Evolutionary conservation across 2,113 vertebrate genomes (phyloP), one percentile per base, ranked within the genome.

Genomic region (Seriola rivoliana): DNA sequence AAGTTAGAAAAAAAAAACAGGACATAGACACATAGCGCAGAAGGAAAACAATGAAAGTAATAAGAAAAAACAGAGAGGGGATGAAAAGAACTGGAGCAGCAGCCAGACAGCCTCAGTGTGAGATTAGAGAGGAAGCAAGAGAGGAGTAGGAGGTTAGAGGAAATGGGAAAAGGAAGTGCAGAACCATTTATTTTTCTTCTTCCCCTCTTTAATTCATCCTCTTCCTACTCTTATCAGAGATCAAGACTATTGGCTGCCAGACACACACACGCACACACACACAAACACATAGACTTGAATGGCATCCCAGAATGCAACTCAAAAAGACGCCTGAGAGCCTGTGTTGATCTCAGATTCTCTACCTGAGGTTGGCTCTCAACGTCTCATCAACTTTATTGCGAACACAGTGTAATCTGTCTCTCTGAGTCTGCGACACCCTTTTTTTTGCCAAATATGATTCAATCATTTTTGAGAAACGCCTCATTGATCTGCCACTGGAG

Each of bases 161-260:
- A 81, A 86, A 87, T 76, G 76, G 82, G 80, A 88, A 80, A 75
- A 55, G 75, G 75, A 92, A 91, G 80, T 84, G 81, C 66, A 1
- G 21, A 85, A 67, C 77, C 83, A 89, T 93, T 90, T 89, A 69
- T 91, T 91, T 83, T 74, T 81, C 44, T 64, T 74, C 57, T 75
- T 68, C 54, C 58, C 54, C 59, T 72, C 68, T 85, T 88, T 84
- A 88, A 91, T 86, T 91, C 84, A 71, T 81, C 80, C 70, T 83
- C 67, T 82, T 83, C 48, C 64, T 65, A 25, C 77, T 85, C 65
- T 90, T 92, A 93, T 94, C 92, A 29, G 48, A 88, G 48, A 91
- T 92, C 89, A 59, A 75, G 71, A 82, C 81, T 62, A 72, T 38
- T 87, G 84, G 69, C 71, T 69, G 59, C 57, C 68, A 50, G 17